These are phyloP conservation scores for Dromaius novaehollandiae DNA, from an alignment of 2,113 vertebrate genomes.

Conservation along the genomic window DNA sequence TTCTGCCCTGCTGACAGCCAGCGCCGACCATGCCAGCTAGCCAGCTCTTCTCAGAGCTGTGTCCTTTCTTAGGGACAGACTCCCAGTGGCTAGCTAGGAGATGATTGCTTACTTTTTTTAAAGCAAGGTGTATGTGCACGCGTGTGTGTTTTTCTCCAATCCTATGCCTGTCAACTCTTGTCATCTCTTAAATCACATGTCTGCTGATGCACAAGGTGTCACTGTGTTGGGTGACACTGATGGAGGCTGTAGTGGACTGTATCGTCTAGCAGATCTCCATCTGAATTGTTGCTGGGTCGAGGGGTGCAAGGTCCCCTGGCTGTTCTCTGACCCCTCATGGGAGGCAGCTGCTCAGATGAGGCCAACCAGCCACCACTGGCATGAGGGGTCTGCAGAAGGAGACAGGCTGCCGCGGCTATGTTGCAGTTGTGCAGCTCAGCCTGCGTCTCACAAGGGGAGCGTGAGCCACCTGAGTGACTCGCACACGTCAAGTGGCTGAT, in stretches of 20 bases:
- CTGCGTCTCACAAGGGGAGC: not conserved
- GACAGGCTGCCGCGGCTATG: not conserved
- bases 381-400: not conserved
- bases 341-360: not conserved
- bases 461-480: accelerated
- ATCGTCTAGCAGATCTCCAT: not conserved
- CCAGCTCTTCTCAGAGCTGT: not conserved
- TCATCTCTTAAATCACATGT: accelerated
- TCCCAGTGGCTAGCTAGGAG: no score
- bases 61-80: not conserved
- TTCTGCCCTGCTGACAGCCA: not conserved
- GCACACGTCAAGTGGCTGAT: accelerated
- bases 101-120: not conserved
- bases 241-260: not conserved
- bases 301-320: not conserved
- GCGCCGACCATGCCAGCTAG: accelerated
- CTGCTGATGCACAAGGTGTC: not conserved
- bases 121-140: not conserved
- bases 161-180: not conserved
- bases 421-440: not conserved
- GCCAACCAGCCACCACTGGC: not conserved
- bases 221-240: accelerated
- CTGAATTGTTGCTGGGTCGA: accelerated
- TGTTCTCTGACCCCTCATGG: not conserved
- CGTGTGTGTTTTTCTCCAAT: not conserved